Percentiles rank a stretch among this genome's conserved stretches.
Evolutionary conservation across 2,797 vertebrate genomes (phyloP).

Genomic region (Urocyon cinereoargenteus): DNA sequence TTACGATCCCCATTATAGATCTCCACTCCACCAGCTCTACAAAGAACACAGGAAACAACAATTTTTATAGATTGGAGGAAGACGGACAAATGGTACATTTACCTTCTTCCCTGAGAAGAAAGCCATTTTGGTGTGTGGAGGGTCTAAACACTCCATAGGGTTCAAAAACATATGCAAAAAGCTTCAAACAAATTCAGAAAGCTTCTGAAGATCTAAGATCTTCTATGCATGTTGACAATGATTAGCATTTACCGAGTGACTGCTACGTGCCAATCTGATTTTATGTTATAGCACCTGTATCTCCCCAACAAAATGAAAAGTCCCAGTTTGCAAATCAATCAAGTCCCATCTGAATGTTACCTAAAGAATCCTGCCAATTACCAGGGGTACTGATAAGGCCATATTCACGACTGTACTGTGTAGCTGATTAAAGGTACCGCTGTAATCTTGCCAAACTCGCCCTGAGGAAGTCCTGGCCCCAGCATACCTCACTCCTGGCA

Average conservation of each 20-base stretch:
- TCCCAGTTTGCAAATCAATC: neutral
- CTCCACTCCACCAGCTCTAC: conserved; percentile 96
- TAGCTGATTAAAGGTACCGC: neutral
- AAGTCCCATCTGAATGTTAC: neutral
- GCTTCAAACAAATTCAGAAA: neutral
- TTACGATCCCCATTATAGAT: conserved; percentile 94
- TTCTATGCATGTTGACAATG: neutral
- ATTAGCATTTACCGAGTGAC: neutral
- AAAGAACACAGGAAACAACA: conserved; percentile 15
- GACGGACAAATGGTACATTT: neutral
- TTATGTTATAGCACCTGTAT: neutral
- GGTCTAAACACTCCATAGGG: neutral
- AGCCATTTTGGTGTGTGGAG: neutral
- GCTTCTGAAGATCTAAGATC: neutral
- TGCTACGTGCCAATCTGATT: neutral
- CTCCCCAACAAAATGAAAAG: neutral
- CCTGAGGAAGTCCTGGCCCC: neutral
- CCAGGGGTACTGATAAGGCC: neutral
- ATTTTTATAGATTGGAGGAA: neutral
- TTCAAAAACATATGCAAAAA: neutral
- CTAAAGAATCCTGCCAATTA: neutral
- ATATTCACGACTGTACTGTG: neutral
- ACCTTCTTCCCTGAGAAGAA: neutral
- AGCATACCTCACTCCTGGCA: neutral
- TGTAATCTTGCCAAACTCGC: too few relatives aligned